phyloP scores from a whole-genome alignment of 2,888 invertebrate species.

The Ophion ellenae region DNA sequence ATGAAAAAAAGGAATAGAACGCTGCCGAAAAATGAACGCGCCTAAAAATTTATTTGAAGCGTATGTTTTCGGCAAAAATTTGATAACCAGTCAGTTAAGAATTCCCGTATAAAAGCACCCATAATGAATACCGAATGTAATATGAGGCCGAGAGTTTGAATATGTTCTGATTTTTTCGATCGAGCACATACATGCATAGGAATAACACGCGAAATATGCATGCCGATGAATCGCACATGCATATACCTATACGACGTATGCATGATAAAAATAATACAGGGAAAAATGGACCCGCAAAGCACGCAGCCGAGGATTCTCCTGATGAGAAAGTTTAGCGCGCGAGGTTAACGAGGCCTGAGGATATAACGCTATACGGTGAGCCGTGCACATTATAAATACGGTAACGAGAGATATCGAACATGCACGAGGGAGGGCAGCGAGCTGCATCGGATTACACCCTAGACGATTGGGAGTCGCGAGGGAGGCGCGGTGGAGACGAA shows the following conservation, averaged over 20 bases:
- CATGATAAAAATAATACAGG: constrained; percentile 33
- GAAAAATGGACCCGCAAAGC: not conserved
- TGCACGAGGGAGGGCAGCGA: constrained; percentile 56
- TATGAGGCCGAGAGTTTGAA: not conserved
- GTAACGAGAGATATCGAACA: constrained; percentile 82
- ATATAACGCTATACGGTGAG: constrained; percentile 45
- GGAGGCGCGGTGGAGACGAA: not conserved
- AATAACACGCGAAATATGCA: not conserved
- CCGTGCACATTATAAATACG: constrained; percentile 72
- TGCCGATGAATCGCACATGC: no score
- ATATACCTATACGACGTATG: not conserved
- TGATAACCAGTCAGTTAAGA: no score
- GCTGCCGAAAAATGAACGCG: no score
- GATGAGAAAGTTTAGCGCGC: constrained; percentile 64
- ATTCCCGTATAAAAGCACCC: no score
- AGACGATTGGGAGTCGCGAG: constrained; percentile 3
- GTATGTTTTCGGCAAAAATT: no score
- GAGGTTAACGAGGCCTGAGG: constrained; percentile 79
- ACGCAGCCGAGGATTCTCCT: constrained; percentile 29
- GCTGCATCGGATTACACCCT: constrained; percentile 81
- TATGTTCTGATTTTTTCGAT: not conserved
- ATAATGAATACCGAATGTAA: not conserved
- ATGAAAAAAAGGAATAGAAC: no score
- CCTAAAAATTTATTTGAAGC: no score
- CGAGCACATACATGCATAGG: not conserved